A percentile compares a stretch with the other conserved stretches of the same genome.
These are phyloP conservation scores for Drosophila lacicola DNA, from an alignment of 2,888 invertebrate species.

Conservation along the genomic window DNA sequence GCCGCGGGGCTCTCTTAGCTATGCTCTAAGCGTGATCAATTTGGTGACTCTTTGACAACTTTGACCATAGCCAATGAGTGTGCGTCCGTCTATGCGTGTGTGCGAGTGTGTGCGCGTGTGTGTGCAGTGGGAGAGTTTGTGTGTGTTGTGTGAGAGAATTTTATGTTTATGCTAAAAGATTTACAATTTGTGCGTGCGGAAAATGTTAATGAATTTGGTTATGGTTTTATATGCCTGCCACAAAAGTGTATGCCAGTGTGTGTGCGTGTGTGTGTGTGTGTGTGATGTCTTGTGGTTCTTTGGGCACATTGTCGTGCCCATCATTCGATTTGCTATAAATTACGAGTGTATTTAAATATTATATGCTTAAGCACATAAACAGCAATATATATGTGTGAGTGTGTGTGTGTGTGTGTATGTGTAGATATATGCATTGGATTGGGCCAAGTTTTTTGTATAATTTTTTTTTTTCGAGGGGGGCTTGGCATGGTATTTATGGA, in stretches of 20 bases:
- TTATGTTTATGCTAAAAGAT: conserved; percentile 77
- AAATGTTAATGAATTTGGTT: conserved; percentile 75
- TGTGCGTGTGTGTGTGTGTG: conserved; percentile 1
- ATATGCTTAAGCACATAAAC: conserved; percentile 22
- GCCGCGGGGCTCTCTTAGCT: conserved; percentile 20
- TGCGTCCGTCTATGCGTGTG: background rate
- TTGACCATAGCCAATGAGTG: background rate
- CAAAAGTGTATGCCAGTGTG: background rate
- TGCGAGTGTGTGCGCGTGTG: conserved; percentile 10
- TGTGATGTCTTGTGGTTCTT: conserved; percentile 22
- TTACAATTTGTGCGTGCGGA: conserved; percentile 78
- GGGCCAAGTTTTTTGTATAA: conserved; percentile 6
- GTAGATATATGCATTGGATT: conserved; percentile 49
- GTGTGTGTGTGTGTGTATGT: conserved; percentile 4
- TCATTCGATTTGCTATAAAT: conserved; percentile 66
- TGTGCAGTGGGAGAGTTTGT: conserved; percentile 25
- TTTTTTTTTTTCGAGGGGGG: background rate
- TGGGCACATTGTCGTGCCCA: conserved; percentile 38
- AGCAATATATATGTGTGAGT: conserved; percentile 1
- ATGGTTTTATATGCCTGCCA: conserved; percentile 50
- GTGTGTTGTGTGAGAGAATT: conserved; percentile 45
- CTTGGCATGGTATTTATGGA: conserved; percentile 48
- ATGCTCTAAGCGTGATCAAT: conserved; percentile 22
- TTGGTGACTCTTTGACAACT: conserved; percentile 41
- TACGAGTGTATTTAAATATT: conserved; percentile 44